Conservation (phyloP, 2,888 invertebrate species). For the Dryocosmus kuriphilus region DNA sequence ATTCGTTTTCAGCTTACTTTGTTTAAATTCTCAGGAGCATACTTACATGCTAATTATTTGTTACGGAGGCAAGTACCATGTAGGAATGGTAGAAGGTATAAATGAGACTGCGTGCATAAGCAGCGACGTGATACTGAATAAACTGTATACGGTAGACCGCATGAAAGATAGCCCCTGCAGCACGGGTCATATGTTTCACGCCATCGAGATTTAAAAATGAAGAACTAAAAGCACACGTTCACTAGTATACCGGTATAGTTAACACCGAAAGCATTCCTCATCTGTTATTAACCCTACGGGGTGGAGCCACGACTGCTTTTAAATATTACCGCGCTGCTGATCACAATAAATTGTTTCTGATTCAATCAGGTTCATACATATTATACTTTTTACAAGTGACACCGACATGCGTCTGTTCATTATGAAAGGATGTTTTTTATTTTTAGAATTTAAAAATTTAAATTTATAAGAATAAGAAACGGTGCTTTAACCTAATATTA, state of each 20-base stretch:
- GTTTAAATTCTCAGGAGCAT: neutral
- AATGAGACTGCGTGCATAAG: slow-evolving; percentile 19
- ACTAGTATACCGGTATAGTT: slow-evolving; percentile 12
- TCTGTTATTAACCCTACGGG: slow-evolving; percentile 16
- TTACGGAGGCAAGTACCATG: slow-evolving; percentile 8
- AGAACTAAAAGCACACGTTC: slow-evolving; percentile 15
- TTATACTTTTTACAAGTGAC: neutral
- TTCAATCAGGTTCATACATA: neutral
- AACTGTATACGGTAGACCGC: slow-evolving; percentile 17
- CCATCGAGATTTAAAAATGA: slow-evolving; percentile 13
- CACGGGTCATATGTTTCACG: slow-evolving; percentile 32
- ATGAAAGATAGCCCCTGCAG: slow-evolving; percentile 34
- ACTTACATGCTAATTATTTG: slow-evolving; percentile 16
- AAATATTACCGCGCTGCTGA: slow-evolving; percentile 14
- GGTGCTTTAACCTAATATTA: too few species aligned
- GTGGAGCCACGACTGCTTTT: slow-evolving; percentile 5
- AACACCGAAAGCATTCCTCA: slow-evolving; percentile 27
- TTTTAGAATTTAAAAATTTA: neutral
- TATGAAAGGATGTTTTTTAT: too few species aligned
- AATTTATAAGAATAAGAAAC: too few species aligned
- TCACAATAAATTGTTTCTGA: slow-evolving; percentile 28
- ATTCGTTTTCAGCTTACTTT: neutral
- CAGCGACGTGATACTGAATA: slow-evolving; percentile 21
- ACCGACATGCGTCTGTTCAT: neutral
- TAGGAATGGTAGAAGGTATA: neutral